Evolutionary conservation across 2,888 invertebrate genomes (phyloP).

Genomic region (Malacosoma neustria): DNA sequence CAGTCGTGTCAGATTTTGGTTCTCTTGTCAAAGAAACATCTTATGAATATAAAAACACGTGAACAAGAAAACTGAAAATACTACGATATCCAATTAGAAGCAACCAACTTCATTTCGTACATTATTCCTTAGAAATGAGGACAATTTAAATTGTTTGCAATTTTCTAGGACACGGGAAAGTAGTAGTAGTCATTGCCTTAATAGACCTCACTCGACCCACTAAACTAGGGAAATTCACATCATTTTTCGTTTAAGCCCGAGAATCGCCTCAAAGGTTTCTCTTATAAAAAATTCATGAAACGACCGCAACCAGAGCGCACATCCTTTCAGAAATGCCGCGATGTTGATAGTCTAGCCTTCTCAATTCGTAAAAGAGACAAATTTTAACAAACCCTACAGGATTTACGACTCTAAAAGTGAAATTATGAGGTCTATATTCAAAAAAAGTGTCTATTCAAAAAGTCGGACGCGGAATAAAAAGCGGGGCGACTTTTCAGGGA

Average conservation of each 20-base stretch:
- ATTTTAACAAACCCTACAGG: slow-evolving; percentile 11
- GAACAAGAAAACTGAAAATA: too few species aligned
- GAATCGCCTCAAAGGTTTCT: slow-evolving; percentile 42
- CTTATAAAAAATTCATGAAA: slow-evolving; percentile 52
- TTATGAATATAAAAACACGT: too few species aligned
- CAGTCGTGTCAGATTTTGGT: too few species aligned
- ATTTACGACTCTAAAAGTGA: slow-evolving; percentile 22
- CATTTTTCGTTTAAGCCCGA: slow-evolving; percentile 41
- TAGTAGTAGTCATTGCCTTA: slow-evolving; percentile 44
- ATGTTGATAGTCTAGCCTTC: slow-evolving; percentile 25
- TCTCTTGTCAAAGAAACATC: too few species aligned
- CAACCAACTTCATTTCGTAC: too few species aligned
- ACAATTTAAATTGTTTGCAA: too few species aligned
- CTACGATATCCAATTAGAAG: too few species aligned
- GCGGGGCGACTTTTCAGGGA: slow-evolving; percentile 29
- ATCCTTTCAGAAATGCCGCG: slow-evolving; percentile 37
- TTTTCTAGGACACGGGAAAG: too few species aligned
- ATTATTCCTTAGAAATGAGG: too few species aligned
- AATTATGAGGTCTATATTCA: slow-evolving; percentile 18
- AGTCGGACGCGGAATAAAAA: slow-evolving; percentile 29
- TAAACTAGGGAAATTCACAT: slow-evolving; percentile 49
- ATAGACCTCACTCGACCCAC: slow-evolving; percentile 52
- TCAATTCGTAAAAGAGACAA: slow-evolving; percentile 22
- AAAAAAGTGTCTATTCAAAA: too few species aligned
- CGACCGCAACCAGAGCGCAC: slow-evolving; percentile 26